Conservation (phyloP, 2,113 vertebrate species). For the Carettochelys insculpta region DNA sequence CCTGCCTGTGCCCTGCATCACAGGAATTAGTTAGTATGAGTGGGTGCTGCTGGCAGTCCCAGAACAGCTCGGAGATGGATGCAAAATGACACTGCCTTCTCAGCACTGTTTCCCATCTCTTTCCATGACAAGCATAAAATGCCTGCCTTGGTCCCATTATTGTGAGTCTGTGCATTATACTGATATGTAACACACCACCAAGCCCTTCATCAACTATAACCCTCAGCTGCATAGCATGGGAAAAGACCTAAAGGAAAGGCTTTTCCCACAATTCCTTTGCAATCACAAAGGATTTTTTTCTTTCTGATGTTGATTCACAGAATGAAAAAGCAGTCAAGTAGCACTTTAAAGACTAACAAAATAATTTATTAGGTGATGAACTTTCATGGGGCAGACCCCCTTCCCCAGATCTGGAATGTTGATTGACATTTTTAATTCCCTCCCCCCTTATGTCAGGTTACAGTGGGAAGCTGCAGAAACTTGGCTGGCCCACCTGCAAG, state of each 20-base stretch:
- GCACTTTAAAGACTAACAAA: too few relatives aligned
- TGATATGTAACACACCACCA: not conserved
- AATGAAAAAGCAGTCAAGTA: too few relatives aligned
- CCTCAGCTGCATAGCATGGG: not conserved
- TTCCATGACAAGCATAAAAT: not conserved
- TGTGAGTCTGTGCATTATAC: not conserved
- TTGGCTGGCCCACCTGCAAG: not conserved
- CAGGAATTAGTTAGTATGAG: accelerated
- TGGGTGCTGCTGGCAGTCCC: not conserved
- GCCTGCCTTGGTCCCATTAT: not conserved
- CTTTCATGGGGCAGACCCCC: too few relatives aligned
- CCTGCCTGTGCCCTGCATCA: not conserved
- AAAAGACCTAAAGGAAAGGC: not conserved
- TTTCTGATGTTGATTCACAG: not conserved
- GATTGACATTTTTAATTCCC: not conserved
- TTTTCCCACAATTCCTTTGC: not conserved
- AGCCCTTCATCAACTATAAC: accelerated
- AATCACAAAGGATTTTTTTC: not conserved
- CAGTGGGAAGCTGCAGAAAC: not conserved
- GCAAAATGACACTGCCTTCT: accelerated
- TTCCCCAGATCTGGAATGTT: too few relatives aligned
- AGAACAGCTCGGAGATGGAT: not conserved
- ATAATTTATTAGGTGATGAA: too few relatives aligned
- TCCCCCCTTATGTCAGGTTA: not conserved
- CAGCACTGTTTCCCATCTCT: not conserved